phyloP scores from a whole-genome alignment of 1,140 invertebrate genomes.

The Chironomus striatipennis region DNA sequence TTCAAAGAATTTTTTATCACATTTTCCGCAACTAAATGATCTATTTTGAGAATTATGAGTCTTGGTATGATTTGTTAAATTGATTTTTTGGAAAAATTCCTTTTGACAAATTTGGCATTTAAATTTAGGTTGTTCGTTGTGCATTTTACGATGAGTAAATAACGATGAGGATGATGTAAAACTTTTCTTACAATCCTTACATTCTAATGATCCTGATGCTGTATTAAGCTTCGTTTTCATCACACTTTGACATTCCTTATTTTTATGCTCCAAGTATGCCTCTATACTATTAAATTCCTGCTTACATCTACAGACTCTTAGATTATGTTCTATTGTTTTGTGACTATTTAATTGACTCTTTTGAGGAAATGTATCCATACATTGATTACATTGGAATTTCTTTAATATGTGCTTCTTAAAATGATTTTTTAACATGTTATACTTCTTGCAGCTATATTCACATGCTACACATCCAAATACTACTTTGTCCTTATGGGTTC shows the following conservation, averaged over 20 bases:
- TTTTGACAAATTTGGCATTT: constrained; percentile 45
- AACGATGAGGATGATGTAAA: constrained; percentile 42
- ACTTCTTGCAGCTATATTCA: constrained; percentile 12
- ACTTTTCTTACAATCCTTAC: constrained; percentile 46
- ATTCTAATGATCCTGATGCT: constrained; percentile 39
- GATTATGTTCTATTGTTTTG: background rate
- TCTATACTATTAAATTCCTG: constrained; percentile 34
- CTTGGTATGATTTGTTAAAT: constrained; percentile 44
- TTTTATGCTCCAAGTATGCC: constrained; percentile 36
- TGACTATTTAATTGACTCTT: constrained; percentile 25
- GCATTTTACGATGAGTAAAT: constrained; percentile 44
- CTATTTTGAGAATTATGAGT: constrained; percentile 48
- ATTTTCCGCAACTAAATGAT: constrained; percentile 54
- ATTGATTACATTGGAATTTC: constrained; percentile 21
- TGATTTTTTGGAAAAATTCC: constrained; percentile 46
- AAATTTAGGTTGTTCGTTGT: constrained; percentile 41
- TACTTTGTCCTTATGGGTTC: background rate
- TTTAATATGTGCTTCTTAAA: background rate
- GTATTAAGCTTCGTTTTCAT: constrained; percentile 30
- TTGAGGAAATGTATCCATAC: constrained; percentile 25
- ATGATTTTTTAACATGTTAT: background rate
- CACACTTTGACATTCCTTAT: constrained; percentile 34
- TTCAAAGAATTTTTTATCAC: constrained; percentile 45
- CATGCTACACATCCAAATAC: constrained; percentile 7
- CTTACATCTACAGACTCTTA: constrained; percentile 32